These are phyloP conservation scores for Panagrolaimus sp. DNA, from an alignment of 1,140 invertebrate species.

Conservation along the genomic window DNA sequence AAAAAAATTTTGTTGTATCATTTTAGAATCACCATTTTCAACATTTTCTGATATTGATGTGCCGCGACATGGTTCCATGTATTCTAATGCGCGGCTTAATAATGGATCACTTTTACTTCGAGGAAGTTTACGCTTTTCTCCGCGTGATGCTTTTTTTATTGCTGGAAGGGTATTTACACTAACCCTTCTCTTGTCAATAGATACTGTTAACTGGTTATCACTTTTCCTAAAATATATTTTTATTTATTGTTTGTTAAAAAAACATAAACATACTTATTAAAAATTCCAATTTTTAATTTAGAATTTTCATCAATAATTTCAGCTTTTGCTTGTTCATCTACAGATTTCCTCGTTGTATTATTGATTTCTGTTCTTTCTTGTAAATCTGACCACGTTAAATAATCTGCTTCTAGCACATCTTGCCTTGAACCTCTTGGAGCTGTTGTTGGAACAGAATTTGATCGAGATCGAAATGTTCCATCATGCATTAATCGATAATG, in stretches of 20 bases:
- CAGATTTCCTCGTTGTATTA: not conserved
- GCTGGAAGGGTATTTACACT: constrained; percentile 43
- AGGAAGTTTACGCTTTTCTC: not conserved
- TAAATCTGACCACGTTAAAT: constrained; percentile 54
- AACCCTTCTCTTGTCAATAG: constrained; percentile 25
- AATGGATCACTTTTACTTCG: constrained; percentile 29
- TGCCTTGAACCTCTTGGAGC: constrained; percentile 36
- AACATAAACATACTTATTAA: not conserved
- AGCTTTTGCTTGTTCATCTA: constrained; percentile 6
- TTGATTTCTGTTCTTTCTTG: constrained; percentile 33
- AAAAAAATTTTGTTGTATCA: constrained; percentile 65
- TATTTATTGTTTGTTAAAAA: not conserved
- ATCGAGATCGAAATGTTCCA: constrained; percentile 38
- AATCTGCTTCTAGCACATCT: constrained; percentile 28
- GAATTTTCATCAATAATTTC: not conserved
- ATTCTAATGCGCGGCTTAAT: constrained; percentile 24
- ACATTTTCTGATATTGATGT: constrained; percentile 1
- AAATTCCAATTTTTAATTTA: constrained; percentile 14
- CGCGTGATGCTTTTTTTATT: constrained; percentile 28
- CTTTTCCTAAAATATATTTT: not conserved
- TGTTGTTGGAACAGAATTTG: constrained; percentile 40
- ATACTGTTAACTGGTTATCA: not conserved
- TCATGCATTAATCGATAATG: constrained; percentile 33
- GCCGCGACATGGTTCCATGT: not conserved
- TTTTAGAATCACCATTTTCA: constrained; percentile 16